Conservation (phyloP, 2,888 invertebrate species). For the Heliconius hortense region DNA sequence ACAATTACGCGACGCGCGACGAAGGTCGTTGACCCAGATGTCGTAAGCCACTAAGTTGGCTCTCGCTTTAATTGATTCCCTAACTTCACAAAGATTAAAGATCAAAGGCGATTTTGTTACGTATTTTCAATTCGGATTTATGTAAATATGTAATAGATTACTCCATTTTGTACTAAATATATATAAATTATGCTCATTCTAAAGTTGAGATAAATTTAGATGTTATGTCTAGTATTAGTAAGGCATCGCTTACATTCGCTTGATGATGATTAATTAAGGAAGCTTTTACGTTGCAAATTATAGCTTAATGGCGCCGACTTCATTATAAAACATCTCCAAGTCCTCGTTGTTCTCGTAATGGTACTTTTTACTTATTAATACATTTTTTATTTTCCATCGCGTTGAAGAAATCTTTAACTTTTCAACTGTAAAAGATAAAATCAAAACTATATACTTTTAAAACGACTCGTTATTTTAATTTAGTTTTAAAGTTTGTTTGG, state of each 20-base stretch:
- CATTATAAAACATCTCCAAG: not conserved
- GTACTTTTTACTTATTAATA: not conserved
- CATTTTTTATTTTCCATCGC: not conserved
- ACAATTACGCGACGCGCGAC: slow-evolving; percentile 62
- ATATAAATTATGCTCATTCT: slow-evolving; percentile 30
- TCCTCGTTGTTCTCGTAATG: not conserved
- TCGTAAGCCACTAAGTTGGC: slow-evolving; percentile 15
- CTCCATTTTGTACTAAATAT: not conserved
- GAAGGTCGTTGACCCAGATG: slow-evolving; percentile 62
- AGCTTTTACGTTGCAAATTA: not conserved
- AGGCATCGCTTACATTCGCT: not conserved
- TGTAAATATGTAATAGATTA: not conserved
- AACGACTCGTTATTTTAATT: no score
- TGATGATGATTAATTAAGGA: not conserved
- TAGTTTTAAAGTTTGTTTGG: no score
- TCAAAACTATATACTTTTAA: not conserved
- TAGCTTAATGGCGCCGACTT: not conserved
- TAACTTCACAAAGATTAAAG: slow-evolving; percentile 9
- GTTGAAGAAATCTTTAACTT: not conserved
- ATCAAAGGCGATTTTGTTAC: slow-evolving; percentile 11
- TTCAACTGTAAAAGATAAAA: not conserved
- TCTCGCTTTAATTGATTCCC: slow-evolving; percentile 28
- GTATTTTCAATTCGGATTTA: slow-evolving; percentile 8
- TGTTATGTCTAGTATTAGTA: not conserved
- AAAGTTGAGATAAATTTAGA: not conserved